These are phyloP conservation scores for Ophioderma brevispina DNA, from an alignment of 35 echinoderm and acorn worm species.

Conservation along the genomic window DNA sequence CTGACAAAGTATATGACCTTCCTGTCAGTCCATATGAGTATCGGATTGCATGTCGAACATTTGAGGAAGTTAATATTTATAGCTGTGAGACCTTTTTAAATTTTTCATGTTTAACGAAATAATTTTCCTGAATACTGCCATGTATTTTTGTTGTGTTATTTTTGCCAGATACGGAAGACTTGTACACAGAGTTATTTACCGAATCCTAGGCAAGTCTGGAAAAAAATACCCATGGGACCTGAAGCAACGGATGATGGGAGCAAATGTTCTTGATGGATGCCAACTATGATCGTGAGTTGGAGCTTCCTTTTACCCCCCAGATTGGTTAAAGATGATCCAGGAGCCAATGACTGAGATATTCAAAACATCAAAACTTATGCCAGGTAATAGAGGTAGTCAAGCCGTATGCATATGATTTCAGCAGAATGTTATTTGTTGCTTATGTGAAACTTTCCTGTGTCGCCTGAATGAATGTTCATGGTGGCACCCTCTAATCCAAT, in stretches of 20 bases:
- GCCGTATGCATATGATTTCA: too few species aligned
- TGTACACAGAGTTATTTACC: conserved; percentile 74
- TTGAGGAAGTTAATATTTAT: too few species aligned
- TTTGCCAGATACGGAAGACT: conserved; percentile 77
- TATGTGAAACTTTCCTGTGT: too few species aligned
- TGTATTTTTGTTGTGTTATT: conserved; percentile 21
- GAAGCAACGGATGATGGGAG: conserved; percentile 78
- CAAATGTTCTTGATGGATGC: conserved; percentile 76
- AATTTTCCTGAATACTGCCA: not conserved
- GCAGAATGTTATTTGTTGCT: too few species aligned
- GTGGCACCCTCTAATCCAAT: too few species aligned
- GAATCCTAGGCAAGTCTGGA: conserved; percentile 55
- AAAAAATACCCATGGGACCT: conserved; percentile 78
- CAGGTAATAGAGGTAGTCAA: conserved; percentile 79
- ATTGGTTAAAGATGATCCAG: conserved; percentile 55
- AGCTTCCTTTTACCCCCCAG: conserved; percentile 54
- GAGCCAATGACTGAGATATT: conserved; percentile 44
- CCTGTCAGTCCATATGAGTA: too few species aligned
- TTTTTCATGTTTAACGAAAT: too few species aligned
- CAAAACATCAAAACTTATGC: conserved; percentile 57
- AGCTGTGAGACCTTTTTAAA: too few species aligned
- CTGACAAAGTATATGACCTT: too few species aligned
- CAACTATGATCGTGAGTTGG: conserved; percentile 58
- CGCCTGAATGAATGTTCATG: too few species aligned
- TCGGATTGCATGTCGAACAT: too few species aligned